A percentile compares a stretch with the other conserved stretches of the same genome.
phyloP scores from a whole-genome alignment of 2,113 vertebrate genomes.

The Falco punctatus region DNA sequence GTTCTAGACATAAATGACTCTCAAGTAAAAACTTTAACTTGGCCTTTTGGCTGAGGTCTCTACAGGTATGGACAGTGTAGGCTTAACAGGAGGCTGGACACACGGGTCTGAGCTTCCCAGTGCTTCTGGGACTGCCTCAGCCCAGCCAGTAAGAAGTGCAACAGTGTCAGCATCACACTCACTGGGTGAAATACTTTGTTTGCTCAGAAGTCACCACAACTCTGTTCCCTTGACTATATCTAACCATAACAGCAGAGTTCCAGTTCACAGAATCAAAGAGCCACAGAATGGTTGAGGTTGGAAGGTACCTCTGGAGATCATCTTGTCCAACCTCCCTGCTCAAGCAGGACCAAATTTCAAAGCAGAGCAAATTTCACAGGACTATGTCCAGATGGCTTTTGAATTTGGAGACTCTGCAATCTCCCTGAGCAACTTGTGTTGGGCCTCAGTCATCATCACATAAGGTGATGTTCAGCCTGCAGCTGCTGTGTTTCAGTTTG shows the following conservation, averaged over 20 bases:
- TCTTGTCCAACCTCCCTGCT: background rate
- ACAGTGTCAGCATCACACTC: background rate
- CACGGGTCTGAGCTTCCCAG: background rate
- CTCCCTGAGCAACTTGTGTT: background rate
- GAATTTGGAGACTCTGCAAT: background rate
- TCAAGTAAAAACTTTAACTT: background rate
- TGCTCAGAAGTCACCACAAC: background rate
- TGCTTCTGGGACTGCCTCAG: background rate
- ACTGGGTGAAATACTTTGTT: background rate
- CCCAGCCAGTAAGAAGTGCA: background rate
- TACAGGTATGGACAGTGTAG: background rate
- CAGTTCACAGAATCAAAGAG: background rate
- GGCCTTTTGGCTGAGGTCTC: background rate
- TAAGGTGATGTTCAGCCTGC: background rate
- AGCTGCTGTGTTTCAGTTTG: background rate
- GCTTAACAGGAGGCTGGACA: background rate
- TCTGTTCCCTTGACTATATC: background rate
- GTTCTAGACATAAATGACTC: background rate
- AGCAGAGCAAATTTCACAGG: background rate
- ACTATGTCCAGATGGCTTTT: background rate
- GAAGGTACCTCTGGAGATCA: background rate
- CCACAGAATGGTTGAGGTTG: background rate
- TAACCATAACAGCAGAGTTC: background rate
- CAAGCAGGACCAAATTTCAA: background rate
- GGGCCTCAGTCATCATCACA: background rate